Evolutionary conservation across 1,140 invertebrate genomes (phyloP).

Genomic region (Asbolus verrucosus): DNA sequence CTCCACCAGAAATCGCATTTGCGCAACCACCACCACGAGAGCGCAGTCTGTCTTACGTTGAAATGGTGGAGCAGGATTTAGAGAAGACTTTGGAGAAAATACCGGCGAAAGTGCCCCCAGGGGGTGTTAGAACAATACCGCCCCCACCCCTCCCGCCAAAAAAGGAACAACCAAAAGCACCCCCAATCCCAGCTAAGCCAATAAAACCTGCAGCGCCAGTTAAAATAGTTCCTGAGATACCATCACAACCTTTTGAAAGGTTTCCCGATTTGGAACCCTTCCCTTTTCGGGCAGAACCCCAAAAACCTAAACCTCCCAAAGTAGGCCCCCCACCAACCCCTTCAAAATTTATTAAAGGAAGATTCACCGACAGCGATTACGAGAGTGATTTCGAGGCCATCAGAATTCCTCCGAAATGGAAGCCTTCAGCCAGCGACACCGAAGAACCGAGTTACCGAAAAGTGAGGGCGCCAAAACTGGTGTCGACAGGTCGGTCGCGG

Average conservation of each 20-base stretch:
- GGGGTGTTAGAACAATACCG: slow-evolving; percentile 68
- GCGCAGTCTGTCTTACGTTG: slow-evolving; percentile 69
- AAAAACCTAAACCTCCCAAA: slow-evolving; percentile 62
- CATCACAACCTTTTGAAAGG: slow-evolving; percentile 62
- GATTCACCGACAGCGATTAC: slow-evolving; percentile 76
- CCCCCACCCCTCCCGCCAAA: slow-evolving; percentile 67
- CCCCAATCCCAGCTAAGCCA: slow-evolving; percentile 65
- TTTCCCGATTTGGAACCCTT: slow-evolving; percentile 69
- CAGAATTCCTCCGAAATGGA: slow-evolving; percentile 71
- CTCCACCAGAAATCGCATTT: slow-evolving; percentile 75
- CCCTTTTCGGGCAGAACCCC: slow-evolving; percentile 66
- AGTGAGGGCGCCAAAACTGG: slow-evolving; percentile 68
- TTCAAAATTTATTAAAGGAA: slow-evolving; percentile 73
- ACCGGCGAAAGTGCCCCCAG: slow-evolving; percentile 68
- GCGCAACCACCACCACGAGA: slow-evolving; percentile 65
- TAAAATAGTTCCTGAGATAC: no score
- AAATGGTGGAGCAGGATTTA: slow-evolving; percentile 70
- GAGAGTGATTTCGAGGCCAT: slow-evolving; percentile 76
- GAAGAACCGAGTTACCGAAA: slow-evolving; percentile 72
- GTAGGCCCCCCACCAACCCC: slow-evolving; percentile 70
- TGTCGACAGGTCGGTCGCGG: slow-evolving; percentile 65
- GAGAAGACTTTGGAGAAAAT: slow-evolving; percentile 70
- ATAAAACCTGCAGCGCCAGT: slow-evolving; percentile 55
- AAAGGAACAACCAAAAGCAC: slow-evolving; percentile 65
- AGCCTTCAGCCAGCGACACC: slow-evolving; percentile 74